phyloP scores from a whole-genome alignment of 2,888 invertebrate species.

The Tinea trinotella region DNA sequence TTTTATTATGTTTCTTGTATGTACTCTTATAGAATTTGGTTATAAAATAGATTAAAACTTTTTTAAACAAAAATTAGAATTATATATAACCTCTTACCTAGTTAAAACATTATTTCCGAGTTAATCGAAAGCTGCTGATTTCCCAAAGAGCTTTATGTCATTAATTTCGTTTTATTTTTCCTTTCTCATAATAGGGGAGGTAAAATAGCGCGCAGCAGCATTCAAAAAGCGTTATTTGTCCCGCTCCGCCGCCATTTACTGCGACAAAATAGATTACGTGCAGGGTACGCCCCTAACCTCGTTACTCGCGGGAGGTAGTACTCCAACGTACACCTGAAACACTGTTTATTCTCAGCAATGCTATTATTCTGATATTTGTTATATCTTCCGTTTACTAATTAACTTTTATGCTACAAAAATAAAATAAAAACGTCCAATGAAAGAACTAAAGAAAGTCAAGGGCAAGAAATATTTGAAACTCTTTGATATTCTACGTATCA shows the following conservation, averaged over 20 bases:
- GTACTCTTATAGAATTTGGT: too few relatives aligned
- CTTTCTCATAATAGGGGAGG: conserved; percentile 29
- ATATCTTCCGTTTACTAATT: conserved; percentile 2
- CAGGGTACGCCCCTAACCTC: conserved; percentile 21
- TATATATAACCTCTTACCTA: too few relatives aligned
- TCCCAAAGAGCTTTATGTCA: conserved; percentile 9
- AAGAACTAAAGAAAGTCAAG: too few relatives aligned
- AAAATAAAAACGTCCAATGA: too few relatives aligned
- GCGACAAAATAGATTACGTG: conserved; percentile 35
- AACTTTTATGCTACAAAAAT: neutral
- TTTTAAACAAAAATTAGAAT: too few relatives aligned
- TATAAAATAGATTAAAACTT: too few relatives aligned
- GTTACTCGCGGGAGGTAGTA: conserved; percentile 19
- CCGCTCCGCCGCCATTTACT: conserved; percentile 26
- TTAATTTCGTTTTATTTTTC: conserved; percentile 22
- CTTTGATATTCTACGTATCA: too few relatives aligned
- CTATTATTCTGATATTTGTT: conserved; percentile 9
- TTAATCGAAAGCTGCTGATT: neutral
- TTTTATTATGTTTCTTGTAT: too few relatives aligned
- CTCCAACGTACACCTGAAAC: conserved; percentile 19
- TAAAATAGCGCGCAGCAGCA: conserved; percentile 24
- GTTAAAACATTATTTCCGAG: neutral
- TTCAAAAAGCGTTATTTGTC: conserved; percentile 33
- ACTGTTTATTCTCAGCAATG: conserved; percentile 17
- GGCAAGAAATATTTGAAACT: too few relatives aligned